These are phyloP conservation scores for Deilephila porcellus DNA, from an alignment of 2,888 invertebrate genomes.

Conservation along the genomic window DNA sequence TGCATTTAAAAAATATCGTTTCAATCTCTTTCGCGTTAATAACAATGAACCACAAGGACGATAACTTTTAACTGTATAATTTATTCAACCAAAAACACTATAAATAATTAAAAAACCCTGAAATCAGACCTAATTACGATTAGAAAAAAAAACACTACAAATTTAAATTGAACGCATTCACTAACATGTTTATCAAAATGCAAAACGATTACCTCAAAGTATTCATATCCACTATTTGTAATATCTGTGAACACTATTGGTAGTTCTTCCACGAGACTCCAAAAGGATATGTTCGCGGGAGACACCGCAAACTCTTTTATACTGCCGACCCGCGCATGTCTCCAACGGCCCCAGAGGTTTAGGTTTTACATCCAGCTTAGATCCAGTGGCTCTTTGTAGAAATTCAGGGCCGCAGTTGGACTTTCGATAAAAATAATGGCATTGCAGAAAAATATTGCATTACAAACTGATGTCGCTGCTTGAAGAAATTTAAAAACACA, in stretches of 20 bases:
- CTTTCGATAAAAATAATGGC: background rate
- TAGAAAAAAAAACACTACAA: background rate
- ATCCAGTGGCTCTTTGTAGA: background rate
- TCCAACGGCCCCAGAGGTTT: background rate
- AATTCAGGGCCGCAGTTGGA: background rate
- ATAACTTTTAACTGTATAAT: no score
- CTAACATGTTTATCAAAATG: background rate
- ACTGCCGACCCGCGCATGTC: constrained; percentile 5
- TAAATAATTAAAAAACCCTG: no score
- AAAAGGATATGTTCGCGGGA: background rate
- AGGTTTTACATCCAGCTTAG: constrained; percentile 3
- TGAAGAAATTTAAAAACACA: background rate
- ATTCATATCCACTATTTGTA: background rate
- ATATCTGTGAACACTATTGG: background rate
- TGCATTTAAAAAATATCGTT: no score
- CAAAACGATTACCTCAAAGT: background rate
- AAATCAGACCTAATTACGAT: no score
- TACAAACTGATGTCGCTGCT: background rate
- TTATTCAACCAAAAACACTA: no score
- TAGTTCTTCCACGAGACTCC: background rate
- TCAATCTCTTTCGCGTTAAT: no score
- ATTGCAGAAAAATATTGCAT: background rate
- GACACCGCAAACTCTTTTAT: background rate
- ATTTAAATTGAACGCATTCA: background rate
- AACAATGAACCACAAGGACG: no score